phyloP scores from a whole-genome alignment of 2,113 vertebrate species.

The Melanotaenia duboulayi region DNA sequence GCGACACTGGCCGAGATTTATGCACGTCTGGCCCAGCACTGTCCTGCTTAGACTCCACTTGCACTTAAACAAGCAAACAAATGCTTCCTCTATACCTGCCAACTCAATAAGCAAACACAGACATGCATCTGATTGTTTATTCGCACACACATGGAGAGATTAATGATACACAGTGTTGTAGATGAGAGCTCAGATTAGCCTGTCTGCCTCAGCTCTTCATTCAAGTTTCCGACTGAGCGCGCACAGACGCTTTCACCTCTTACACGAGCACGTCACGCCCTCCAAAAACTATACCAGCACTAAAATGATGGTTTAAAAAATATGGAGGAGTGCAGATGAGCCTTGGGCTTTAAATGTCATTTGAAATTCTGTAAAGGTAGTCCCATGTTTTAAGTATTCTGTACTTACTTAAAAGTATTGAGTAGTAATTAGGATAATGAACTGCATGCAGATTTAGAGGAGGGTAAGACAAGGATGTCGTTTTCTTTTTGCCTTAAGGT shows the following conservation, averaged over 20 bases:
- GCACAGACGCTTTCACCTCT: background rate
- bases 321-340: too few species aligned
- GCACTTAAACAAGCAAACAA: background rate
- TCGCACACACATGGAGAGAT: slow-evolving; percentile 16
- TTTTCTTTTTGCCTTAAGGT: too few species aligned
- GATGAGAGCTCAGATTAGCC: slow-evolving; percentile 60
- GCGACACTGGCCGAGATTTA: background rate
- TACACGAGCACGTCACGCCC: background rate
- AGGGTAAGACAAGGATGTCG: too few species aligned
- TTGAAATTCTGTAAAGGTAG: too few species aligned
- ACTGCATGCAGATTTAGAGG: too few species aligned
- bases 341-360: too few species aligned
- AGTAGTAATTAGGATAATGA: too few species aligned
- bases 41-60: background rate
- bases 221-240: slow-evolving; percentile 21
- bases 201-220: slow-evolving; percentile 43
- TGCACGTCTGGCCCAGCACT: background rate
- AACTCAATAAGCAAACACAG: background rate
- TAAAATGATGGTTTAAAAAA: too few species aligned
- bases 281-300: background rate
- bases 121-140: background rate
- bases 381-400: too few species aligned
- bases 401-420: too few species aligned
- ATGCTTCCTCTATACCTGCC: background rate
- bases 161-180: slow-evolving; percentile 12